phyloP scores from a whole-genome alignment of 2,113 vertebrate genomes.

The Rousettus leschenaultii region DNA sequence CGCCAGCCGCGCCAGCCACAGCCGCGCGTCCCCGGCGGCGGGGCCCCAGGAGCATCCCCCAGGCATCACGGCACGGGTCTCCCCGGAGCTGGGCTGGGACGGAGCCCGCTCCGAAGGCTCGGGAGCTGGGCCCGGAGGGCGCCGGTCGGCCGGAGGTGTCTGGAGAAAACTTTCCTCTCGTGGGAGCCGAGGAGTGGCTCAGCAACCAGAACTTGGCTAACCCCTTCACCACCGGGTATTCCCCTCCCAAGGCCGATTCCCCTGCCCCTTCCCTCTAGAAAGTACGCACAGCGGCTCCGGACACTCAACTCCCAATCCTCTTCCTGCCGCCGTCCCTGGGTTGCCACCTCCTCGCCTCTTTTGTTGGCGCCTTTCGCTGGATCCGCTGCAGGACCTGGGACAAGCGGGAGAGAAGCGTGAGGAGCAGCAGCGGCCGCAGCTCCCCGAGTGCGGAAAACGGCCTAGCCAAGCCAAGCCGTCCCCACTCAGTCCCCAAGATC shows the following conservation, averaged over 20 bases:
- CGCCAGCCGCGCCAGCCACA: constrained; percentile 61
- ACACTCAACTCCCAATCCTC: not conserved
- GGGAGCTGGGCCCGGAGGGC: not conserved
- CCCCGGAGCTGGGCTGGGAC: constrained; percentile 53
- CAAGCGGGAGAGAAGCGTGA: constrained; percentile 11
- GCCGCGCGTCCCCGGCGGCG: constrained; percentile 55
- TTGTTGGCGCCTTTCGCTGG: not conserved
- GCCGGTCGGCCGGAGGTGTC: constrained; percentile 3
- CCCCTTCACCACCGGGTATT: not conserved
- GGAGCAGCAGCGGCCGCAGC: not conserved
- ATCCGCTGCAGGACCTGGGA: constrained; percentile 58
- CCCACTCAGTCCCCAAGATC: not conserved
- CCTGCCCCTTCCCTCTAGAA: constrained; percentile 46
- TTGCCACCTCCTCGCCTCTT: constrained; percentile 46
- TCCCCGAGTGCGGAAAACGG: not conserved
- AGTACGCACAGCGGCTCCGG: constrained; percentile 57
- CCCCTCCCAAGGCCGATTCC: constrained; percentile 15
- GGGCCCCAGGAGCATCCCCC: constrained; percentile 61
- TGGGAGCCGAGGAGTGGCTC: not conserved
- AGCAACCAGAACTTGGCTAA: not conserved
- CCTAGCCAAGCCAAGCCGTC: not conserved
- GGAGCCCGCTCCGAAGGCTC: constrained; percentile 47
- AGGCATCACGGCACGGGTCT: constrained; percentile 62
- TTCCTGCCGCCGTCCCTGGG: not conserved
- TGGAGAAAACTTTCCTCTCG: constrained; percentile 38